A percentile compares a stretch with the other conserved stretches of the same genome.
Conservation (phyloP, 1,140 invertebrate species). For the Colletes gigas region DNA sequence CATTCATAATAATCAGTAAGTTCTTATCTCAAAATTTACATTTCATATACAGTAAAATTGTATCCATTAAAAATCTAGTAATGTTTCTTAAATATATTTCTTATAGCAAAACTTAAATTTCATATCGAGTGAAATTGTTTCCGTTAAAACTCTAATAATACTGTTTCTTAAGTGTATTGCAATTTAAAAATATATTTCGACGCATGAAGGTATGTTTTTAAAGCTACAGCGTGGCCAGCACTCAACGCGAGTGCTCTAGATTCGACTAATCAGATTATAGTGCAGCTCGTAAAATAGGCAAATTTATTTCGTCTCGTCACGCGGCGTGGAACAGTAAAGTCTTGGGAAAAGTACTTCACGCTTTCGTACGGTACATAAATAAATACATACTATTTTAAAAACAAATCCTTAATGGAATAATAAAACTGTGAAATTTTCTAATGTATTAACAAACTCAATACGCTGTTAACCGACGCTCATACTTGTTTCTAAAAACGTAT, state of each 20-base stretch:
- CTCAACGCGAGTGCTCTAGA: constrained; percentile 3
- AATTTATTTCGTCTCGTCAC: constrained; percentile 11
- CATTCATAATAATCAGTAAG: no score
- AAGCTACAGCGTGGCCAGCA: background rate
- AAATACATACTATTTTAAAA: background rate
- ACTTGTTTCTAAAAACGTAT: background rate
- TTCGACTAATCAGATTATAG: constrained; percentile 8
- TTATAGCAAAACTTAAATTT: no score
- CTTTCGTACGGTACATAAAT: background rate
- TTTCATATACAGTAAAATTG: no score
- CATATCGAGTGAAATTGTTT: no score
- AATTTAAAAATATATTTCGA: background rate
- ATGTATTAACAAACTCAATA: no score
- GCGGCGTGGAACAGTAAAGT: background rate
- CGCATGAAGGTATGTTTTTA: background rate
- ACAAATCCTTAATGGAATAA: background rate
- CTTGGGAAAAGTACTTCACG: background rate
- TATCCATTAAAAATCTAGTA: no score
- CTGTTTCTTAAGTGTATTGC: background rate
- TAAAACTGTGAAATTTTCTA: background rate
- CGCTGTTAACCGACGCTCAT: no score
- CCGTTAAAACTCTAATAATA: background rate
- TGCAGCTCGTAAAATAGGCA: background rate
- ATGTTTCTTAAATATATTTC: no score
- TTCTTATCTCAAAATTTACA: no score